Evolutionary conservation across 2,113 vertebrate species (phyloP), one percentile per base, ranked within the genome.

Genomic region (Pollimyrus isidori): DNA sequence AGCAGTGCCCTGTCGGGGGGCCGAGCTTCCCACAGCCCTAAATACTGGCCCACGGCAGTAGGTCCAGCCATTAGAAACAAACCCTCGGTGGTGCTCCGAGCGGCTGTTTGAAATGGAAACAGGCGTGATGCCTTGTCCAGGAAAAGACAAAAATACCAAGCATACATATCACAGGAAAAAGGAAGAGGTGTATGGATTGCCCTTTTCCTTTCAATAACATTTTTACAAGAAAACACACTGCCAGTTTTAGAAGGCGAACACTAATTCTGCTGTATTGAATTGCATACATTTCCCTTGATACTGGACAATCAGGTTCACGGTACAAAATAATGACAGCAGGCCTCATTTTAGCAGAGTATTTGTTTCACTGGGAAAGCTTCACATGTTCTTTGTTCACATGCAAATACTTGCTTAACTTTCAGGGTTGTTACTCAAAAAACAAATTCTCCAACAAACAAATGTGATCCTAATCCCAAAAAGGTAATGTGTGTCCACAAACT

Each of bases 161-260:
- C 86, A 88, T 90, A 91, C 53, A 88, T 4, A 46, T 45, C 80
- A 84, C 76, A 90, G 87, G 87, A 90, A 76, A 90, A 65, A 83
- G 88, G 93, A 94, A 95, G 90, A 92, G 91, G 89, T 91, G 91
- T 94, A 93, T 95, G 94, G 95, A 95, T 94, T 94, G 93, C 93
- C 49, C 87, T 52, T 62, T 73, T 46, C 89, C 80, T 86, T 45
- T 87, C 26, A 88, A 82, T 69, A 87, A 73, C 80, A 42, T 21
- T 58, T 85, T n/a, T 30, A 62, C 62, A 53, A 39, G 17, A 52
- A 62, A 17, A 62, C 73, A 89, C 23, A 45, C 69, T 23, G 87
- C 89, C 87, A 90, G 92, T 90, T 89, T 91, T 87, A 87, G 88
- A 92, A 91, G 56, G 90, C 89, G 91, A 92, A 93, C 89, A 92